phyloP scores from a whole-genome alignment of 2,888 invertebrate genomes.

The Lasioglossum oenotherae region DNA sequence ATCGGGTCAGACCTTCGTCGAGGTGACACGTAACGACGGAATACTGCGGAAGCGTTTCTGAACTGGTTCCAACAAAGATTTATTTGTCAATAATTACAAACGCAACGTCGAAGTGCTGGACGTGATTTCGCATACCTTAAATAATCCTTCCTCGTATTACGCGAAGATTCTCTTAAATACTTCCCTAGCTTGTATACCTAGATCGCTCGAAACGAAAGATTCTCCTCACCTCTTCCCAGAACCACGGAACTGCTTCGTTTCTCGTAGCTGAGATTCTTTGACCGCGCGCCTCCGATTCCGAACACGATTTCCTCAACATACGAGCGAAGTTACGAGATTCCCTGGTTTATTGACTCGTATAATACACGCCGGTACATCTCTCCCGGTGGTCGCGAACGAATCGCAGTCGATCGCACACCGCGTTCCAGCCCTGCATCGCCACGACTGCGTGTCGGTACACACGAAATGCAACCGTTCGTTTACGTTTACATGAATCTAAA shows the following conservation, averaged over 20 bases:
- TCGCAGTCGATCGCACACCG: conserved; percentile 7
- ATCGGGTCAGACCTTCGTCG: neutral
- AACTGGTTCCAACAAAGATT: conserved; percentile 15
- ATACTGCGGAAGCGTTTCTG: neutral
- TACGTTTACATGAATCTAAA: conserved; percentile 55
- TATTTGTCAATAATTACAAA: conserved; percentile 23
- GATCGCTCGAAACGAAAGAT: neutral
- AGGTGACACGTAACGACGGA: conserved; percentile 11
- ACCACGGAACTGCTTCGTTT: conserved; percentile 27
- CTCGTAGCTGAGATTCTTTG: conserved; percentile 31
- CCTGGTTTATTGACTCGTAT: conserved; percentile 27
- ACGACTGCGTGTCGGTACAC: conserved; percentile 18
- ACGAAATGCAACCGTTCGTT: conserved; percentile 40
- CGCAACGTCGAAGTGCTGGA: conserved; percentile 13
- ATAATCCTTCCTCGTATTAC: neutral
- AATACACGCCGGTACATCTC: conserved; percentile 20
- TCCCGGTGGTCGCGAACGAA: conserved; percentile 9
- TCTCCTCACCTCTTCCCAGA: conserved; percentile 8
- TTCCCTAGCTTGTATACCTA: conserved; percentile 2
- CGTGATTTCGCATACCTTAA: conserved; percentile 11
- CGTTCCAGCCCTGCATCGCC: conserved; percentile 20
- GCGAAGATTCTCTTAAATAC: neutral
- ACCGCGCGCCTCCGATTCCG: conserved; percentile 7
- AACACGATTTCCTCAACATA: neutral
- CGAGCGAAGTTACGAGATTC: conserved; percentile 21